A percentile compares a stretch with the other conserved stretches of the same genome.
Conservation (phyloP, 2,888 invertebrate species). For the Torymus tubicola region DNA sequence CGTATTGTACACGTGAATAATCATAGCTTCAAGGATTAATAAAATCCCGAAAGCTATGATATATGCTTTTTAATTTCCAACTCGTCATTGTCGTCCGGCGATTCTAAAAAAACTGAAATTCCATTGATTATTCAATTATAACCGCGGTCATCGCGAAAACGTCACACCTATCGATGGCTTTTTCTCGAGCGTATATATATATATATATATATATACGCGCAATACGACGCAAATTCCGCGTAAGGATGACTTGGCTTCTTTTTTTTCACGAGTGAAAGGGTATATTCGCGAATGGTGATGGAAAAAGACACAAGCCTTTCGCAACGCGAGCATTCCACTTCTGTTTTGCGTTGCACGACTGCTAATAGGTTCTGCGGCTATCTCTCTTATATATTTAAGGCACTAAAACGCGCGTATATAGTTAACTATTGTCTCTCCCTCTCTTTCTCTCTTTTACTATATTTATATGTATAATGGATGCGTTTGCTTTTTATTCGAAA, state of each 20-base stretch:
- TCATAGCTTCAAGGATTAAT: too few species aligned
- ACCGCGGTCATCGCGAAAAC: conserved; percentile 13
- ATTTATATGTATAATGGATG: too few species aligned
- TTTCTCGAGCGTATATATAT: background rate
- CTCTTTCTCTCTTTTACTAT: too few species aligned
- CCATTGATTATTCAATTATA: too few species aligned
- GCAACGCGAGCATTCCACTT: conserved; percentile 19
- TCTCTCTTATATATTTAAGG: conserved; percentile 41
- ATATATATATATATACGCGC: too few species aligned
- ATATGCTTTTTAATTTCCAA: too few species aligned
- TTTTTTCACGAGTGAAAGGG: conserved; percentile 32
- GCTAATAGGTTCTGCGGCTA: conserved; percentile 6
- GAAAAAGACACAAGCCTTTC: conserved; percentile 20
- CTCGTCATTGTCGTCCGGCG: too few species aligned
- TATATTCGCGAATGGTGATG: background rate
- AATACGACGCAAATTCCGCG: background rate
- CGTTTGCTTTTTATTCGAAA: too few species aligned
- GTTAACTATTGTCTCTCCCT: conserved; percentile 1
- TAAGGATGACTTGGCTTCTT: conserved; percentile 9
- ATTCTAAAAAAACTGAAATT: too few species aligned
- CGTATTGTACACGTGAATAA: too few species aligned
- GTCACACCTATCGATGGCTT: conserved; percentile 3
- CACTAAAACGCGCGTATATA: conserved; percentile 36
- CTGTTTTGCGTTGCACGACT: background rate
- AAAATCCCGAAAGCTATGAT: too few species aligned